Base-by-base conservation (phyloP, 2,113 vertebrate species). In the Syngnathus floridae region DNA sequence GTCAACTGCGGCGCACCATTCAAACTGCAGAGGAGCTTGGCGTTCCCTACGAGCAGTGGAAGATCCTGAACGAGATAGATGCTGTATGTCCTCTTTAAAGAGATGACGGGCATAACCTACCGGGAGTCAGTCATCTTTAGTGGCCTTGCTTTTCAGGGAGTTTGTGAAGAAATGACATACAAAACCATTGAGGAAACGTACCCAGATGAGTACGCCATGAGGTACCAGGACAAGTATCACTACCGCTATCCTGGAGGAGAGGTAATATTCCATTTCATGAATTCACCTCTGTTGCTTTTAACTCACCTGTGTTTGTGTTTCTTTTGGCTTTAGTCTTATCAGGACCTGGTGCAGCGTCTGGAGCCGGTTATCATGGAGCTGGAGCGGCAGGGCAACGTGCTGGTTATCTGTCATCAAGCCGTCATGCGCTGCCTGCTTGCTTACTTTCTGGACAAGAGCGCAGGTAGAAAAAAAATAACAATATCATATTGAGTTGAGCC, bases 311-410 rank as follows among this genome's bases (percentile, higher is more conserved):
- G 5, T 7, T 7, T 69, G 7, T 1, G 5, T 65, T 37, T 68
- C 10, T 31, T 74, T n/a, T 79, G 74, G 77, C 75, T 69, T 0
- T 77, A 99, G 96, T 98, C 95, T 2, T 99, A 99, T 86, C 95
- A 98, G 91, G 96, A 99, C 84, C 74, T 99, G 87, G 96, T 99
- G 14, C 96, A 98, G 79, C 90, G 95, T 12, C 87, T 99, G 74
- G 96, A 99, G 84, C 95, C 96, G 0, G 95, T 96, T 45, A 98
- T 98, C 84, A 99, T 99, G 96, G 96, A 98, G 86, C 89, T 99
- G 69, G 95, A 99, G 62, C 90, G 96, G 0, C 96, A 98, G 75
- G 95, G 94, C 65, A 97, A 95, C 0, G 92, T 97, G 66, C 88
- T 99, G 1, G 96, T 99, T n/a, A 93, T 98, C 89, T 93, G 93